Evolutionary conservation across 2,797 vertebrate species (phyloP), one percentile per base, ranked within the genome.

Genomic region (Petrocephalus schoutedeni): DNA sequence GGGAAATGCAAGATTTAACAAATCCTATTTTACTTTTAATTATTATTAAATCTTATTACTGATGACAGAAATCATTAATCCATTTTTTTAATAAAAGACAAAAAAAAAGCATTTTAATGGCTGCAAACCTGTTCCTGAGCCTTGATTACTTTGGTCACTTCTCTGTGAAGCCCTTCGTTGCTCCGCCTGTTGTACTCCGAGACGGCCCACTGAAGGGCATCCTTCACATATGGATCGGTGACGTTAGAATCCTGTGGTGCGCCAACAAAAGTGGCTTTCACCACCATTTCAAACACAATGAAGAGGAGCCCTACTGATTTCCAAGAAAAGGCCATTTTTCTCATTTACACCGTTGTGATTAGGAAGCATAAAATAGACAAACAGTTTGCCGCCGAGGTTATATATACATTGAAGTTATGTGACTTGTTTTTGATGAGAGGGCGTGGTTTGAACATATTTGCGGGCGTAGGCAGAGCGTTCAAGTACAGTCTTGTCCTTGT

Each of bases 61-160:
- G 61, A 12, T 67, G 10, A 32, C 3, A 1, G 3, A 67, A 12
- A 1, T 10, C 21, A 32, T 67, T 67, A 67, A 32, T 67, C 3
- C 10, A 67, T 28, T 49, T 82, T 21, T 82, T 21, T n/a, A 51
- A 32, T 67, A 67, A 45, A 51, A 3, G 19, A 51, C 19, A 49
- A 51, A 49, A 10, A 10, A 14, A 16, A 41, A 4, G 8, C 16
- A 82, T 82, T 53, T 82, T 23, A 5, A 23, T 19, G 54, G 6
- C 8, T 0, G 89, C 96, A 36, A 9, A 98, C 97, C 97, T 98
- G 97, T 8, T 0, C 93, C 90, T 92, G 0, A 4, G 80, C 96
- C 0, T 7, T 87, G 82, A 96, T 0, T 51, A 98, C 8, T 0
- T 90, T 59, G 0, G 87, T 0, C 45, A 93, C 93, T n/a, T 94